Base-by-base conservation (phyloP, 2,888 invertebrate species). In the Anthoptus insignis region DNA sequence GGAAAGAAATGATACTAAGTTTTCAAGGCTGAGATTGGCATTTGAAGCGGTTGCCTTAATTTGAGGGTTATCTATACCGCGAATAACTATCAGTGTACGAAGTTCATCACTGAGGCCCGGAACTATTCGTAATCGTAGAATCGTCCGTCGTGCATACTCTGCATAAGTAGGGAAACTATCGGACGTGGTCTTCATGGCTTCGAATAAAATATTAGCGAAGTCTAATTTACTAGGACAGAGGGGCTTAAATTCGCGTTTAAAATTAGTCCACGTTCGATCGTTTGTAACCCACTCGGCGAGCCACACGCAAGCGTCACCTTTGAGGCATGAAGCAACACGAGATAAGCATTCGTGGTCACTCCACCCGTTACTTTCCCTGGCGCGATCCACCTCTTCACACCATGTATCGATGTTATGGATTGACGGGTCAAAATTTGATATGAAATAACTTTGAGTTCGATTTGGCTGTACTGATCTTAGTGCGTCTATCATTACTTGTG, bases 101-200 rank as follows among this genome's bases (percentile, higher is more conserved):
- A 16, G 24, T 24, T 22, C 47, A 13, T 47, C 47, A 47, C 22
- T 47, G 2, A 47, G 47, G 3, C 22, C 47, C 3, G 3, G 22
- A 4, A 47, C 13, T 6, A 47, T 47, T 16, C 47, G 21, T 24
- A 47, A 11, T 4, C 75, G 69, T 6, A 76, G 53, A 9, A 76
- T n/a, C 0, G 75, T 60, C 1, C 70, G 66, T n/a, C 75, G 64
- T 0, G 74, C 77, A 39, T 77, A 77, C 24, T 77, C 76, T 0
- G 75, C 70, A 13, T 75, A 77, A 0, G 39, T 39, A 3, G 37
- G 37, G 6, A n/a, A 37, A n/a, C 9, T 37, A n/a, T 37, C 37
- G 9, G 37, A 37, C 3, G 5, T 37, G 13, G 13, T 37, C n/a
- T 13, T 37, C 37, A 37, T 37, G 1, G 9, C 37, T 2, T 37